A percentile compares a stretch with the other conserved stretches of the same genome.
These are phyloP conservation scores for Enteromius thamalakanensis DNA, from an alignment of 2,797 vertebrate genomes.

Conservation along the genomic window DNA sequence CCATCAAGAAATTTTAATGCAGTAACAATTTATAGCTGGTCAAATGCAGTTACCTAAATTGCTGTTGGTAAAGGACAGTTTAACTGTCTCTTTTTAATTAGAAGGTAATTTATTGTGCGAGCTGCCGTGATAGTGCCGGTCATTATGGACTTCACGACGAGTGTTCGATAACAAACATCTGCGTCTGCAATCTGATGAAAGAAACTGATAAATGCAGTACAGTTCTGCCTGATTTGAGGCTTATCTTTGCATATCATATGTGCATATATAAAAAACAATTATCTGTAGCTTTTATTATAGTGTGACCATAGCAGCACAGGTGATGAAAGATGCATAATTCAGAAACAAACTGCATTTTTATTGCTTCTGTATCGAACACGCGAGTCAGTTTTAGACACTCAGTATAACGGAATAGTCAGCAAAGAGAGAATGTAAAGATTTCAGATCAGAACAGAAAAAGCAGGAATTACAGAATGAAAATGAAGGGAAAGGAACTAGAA, in stretches of 20 bases:
- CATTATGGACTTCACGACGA: slow-evolving; percentile 76
- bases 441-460: slow-evolving; percentile 66
- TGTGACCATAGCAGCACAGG: neutral
- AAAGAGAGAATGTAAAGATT: slow-evolving; percentile 86
- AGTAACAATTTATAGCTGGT: slow-evolving; percentile 96
- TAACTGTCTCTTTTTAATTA: slow-evolving; percentile 99
- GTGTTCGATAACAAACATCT: slow-evolving; percentile 85
- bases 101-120: slow-evolving; percentile 92
- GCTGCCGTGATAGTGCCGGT: slow-evolving; percentile 81
- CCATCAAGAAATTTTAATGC: slow-evolving; percentile 97
- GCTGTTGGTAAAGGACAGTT: slow-evolving; percentile 96
- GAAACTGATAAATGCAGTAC: slow-evolving; percentile 10
- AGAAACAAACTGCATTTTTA: slow-evolving; percentile 93
- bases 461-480: slow-evolving; percentile 81
- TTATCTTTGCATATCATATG: neutral
- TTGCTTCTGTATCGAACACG: slow-evolving; percentile 95
- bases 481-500: slow-evolving; percentile 48
- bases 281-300: slow-evolving; percentile 1
- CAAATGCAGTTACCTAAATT: slow-evolving; percentile 99
- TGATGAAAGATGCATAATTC: slow-evolving; percentile 19
- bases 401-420: slow-evolving; percentile 95
- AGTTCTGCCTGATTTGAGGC: neutral
- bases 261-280: neutral
- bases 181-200: slow-evolving; percentile 2
- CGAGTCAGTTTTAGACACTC: slow-evolving; percentile 90